Base-by-base conservation (phyloP, 2,888 invertebrate species). In the Hydrotaea diabolus region DNA sequence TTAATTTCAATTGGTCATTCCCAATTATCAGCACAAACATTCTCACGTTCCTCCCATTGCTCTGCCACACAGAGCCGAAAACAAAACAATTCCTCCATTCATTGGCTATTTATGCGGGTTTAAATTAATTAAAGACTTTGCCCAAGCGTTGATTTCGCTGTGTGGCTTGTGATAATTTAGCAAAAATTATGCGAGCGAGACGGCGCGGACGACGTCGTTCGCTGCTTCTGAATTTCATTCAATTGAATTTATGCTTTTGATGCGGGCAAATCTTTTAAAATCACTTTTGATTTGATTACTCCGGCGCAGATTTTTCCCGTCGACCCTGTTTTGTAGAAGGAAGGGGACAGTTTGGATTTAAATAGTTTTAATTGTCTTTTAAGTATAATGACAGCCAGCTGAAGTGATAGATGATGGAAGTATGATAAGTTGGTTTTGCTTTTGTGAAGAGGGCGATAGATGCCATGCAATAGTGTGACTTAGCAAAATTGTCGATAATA, bases 251-350 rank as follows among this genome's bases (percentile, higher is more conserved):
- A 69, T 69, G 69, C 1, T 69, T 69, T 1, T 46, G 69, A 69
- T 69, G 69, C 69, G 69, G 69, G 69, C 69, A 69, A 69, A 69
- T 69, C 69, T 69, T 69, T 69, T 69, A 23, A 46, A 46, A 69
- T 15, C 46, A 31, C 62, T 26, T 15, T 43, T 17, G 66, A 66
- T 66, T 39, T 66, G 43, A 66, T 66, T 66, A 66, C 21, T 39
- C 0, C 17, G n/a, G n/a, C n/a, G 43, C 64, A 57, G 66, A 19
- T 19, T 17, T 43, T 66, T n/a, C n/a, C n/a, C n/a, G n/a, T n/a
- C 39, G 43, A 66, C 43, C 43, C 43, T n/a, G n/a, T 11, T 43
- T 13, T 43, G 9, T 13, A 26, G 15, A 9, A 1, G 26, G 62
- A 3, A 15, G 36, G 17, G 59, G 59, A 13, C 15, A 49, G 49